phyloP scores from a whole-genome alignment of 2,797 vertebrate genomes.

The Coregonus sp. region DNA sequence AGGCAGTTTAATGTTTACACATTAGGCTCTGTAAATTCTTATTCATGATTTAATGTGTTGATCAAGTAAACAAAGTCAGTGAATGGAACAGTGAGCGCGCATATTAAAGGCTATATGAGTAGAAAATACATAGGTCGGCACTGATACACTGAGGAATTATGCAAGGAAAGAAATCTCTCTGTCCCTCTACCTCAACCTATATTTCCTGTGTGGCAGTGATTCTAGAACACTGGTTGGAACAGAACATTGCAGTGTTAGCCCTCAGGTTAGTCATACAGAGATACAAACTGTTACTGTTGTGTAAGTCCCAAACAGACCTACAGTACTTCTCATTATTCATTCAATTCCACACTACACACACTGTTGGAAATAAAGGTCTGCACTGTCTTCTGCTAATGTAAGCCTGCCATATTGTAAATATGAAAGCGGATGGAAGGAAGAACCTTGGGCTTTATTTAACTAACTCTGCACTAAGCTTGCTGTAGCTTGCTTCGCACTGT shows the following conservation, averaged over 20 bases:
- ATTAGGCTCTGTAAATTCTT: not conserved
- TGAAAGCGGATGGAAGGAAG: conserved; percentile 26
- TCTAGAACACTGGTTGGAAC: conserved; percentile 29
- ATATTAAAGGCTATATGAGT: not conserved
- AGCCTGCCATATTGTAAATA: conserved; percentile 17
- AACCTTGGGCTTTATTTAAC: conserved; percentile 34
- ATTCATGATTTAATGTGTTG: not conserved
- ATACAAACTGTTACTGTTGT: conserved; percentile 48
- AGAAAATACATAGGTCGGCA: not conserved
- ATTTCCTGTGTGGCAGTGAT: conserved; percentile 35
- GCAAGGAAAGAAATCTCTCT: not conserved
- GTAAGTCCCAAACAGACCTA: conserved; percentile 56
- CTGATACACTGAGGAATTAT: not conserved
- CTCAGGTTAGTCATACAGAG: conserved; percentile 46
- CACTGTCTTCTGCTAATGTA: not conserved
- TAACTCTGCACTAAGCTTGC: conserved; percentile 38
- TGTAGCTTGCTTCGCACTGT: conserved; percentile 23
- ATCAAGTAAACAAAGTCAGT: not conserved
- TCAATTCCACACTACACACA: conserved; percentile 32
- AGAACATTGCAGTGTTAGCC: conserved; percentile 43
- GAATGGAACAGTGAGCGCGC: not conserved
- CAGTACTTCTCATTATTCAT: conserved; percentile 37
- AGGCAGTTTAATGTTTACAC: not conserved
- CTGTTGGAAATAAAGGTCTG: not conserved
- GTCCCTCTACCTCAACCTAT: conserved; percentile 19